Conservation (phyloP, 2,113 vertebrate species). For the Bos javanicus region DNA sequence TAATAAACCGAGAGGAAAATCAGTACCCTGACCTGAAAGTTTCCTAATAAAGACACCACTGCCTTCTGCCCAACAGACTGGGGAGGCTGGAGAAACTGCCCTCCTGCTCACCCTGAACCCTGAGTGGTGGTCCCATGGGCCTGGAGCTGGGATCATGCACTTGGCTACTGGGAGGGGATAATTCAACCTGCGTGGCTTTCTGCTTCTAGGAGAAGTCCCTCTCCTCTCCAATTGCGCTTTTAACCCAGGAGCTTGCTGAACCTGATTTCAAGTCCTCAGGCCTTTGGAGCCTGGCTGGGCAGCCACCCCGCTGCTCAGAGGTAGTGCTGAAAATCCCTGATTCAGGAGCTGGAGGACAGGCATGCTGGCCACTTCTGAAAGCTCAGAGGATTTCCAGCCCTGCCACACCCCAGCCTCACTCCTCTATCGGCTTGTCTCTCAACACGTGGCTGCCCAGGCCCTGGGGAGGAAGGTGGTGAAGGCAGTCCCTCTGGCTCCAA, state of each 20-base stretch:
- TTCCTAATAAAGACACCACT: conserved; percentile 61
- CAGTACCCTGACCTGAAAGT: conserved; percentile 54
- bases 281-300: conserved; percentile 71
- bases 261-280: conserved; percentile 49
- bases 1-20: conserved; percentile 51
- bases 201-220: conserved; percentile 24
- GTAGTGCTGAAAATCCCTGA: conserved; percentile 83
- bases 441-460: conserved; percentile 15
- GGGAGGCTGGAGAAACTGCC: conserved; percentile 45
- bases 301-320: conserved; percentile 76
- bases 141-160: background rate
- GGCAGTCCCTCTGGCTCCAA: conserved; percentile 41
- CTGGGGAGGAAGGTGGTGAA: conserved; percentile 48
- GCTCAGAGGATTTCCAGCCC: conserved; percentile 52
- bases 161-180: conserved; percentile 24
- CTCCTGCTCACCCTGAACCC: conserved; percentile 42
- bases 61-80: conserved; percentile 36
- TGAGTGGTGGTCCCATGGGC: conserved; percentile 55
- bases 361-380: conserved; percentile 55
- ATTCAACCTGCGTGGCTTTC: conserved; percentile 21
- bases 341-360: conserved; percentile 59
- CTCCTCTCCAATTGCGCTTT: background rate
- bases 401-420: conserved; percentile 49
- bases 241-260: conserved; percentile 35
- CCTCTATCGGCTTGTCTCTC: conserved; percentile 47